Evolutionary conservation across 2,888 invertebrate species (phyloP), one percentile per base, ranked within the genome.

Genomic region (Drosophila mettleri): DNA sequence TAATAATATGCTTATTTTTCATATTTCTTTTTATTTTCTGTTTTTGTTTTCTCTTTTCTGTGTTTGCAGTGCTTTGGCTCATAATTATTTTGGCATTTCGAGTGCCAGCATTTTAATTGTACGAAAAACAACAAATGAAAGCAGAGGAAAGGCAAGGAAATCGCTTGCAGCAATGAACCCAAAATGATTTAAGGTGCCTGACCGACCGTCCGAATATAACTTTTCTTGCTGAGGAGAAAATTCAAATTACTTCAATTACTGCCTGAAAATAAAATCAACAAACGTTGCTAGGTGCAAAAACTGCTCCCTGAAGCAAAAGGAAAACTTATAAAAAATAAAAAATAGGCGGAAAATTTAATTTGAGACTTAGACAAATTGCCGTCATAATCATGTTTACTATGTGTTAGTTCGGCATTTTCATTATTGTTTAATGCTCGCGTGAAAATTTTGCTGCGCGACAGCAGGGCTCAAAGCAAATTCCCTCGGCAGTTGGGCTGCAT

Each of bases 61-160:
- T 49, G n/a, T 22, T n/a, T 10, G 18, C 52, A 31, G 22, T 57
- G 16, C 46, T 57, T 79, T 69, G 51, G 49, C 51, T 64, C 52
- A 61, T 76, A 71, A 74, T 83, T 80, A 71, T 76, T 86, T 86
- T 61, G 58, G 66, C 76, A 61, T 70, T 73, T 69, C 57, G 63
- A 71, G 80, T 64, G 67, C 53, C 57, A 52, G 69, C 52, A 54
- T 68, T 67, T 75, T 72, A 72, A 78, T 73, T 78, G 76, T 75
- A 71, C 43, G 22, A 41, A 39, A 36, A 51, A 60, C 16, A 55
- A 54, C 45, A 61, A 54, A 27, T 57, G 52, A 46, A 63, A 75
- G 58, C 57, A 72, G 33, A 49, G 33, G 41, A 64, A 60, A 54
- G 38, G 16, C 49, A 34, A 49, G 6, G 55, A 75, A 78, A 67